Percentiles rank a stretch among this genome's conserved stretches.
Evolutionary conservation across 2,113 vertebrate genomes (phyloP).

Genomic region (Paracanthobrama guichenoti): DNA sequence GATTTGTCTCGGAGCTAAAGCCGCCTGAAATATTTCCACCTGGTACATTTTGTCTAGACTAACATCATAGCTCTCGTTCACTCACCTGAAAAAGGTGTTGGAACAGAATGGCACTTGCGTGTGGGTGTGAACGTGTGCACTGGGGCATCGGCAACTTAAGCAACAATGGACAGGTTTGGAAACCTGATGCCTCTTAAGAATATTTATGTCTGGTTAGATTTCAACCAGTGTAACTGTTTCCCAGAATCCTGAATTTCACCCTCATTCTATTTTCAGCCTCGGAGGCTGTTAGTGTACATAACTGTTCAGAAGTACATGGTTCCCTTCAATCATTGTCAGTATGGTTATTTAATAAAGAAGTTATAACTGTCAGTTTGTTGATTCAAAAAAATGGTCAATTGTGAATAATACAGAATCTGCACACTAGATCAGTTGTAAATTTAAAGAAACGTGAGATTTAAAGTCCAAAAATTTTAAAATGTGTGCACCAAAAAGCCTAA

Average conservation of each 20-base stretch:
- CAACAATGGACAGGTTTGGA: conserved; percentile 63
- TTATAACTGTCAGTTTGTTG: not conserved
- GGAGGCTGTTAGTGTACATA: conserved; percentile 28
- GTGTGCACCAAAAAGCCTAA: not conserved
- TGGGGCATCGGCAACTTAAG: conserved; percentile 39
- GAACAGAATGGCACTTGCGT: conserved; percentile 54
- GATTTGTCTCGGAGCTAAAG: conserved; percentile 2
- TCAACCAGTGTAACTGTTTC: conserved; percentile 50
- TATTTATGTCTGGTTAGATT: conserved; percentile 60
- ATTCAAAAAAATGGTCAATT: not conserved
- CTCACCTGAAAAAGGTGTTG: conserved; percentile 56
- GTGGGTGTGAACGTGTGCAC: conserved; percentile 53
- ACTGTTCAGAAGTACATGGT: conserved; percentile 47
- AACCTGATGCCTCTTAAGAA: conserved; percentile 46
- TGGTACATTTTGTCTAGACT: conserved; percentile 69
- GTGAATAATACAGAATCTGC: not conserved
- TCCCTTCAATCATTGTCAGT: conserved; percentile 25
- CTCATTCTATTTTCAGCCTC: conserved; percentile 60
- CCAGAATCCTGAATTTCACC: conserved; percentile 36
- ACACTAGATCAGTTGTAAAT: not conserved
- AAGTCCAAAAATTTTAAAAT: not conserved
- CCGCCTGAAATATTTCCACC: conserved; percentile 57
- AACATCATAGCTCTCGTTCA: conserved; percentile 62
- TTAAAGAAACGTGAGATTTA: not conserved
- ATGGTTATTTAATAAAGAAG: not conserved